Evolutionary conservation across 2,797 vertebrate species (phyloP).

Genomic region (Paramormyrops hopkinsi): DNA sequence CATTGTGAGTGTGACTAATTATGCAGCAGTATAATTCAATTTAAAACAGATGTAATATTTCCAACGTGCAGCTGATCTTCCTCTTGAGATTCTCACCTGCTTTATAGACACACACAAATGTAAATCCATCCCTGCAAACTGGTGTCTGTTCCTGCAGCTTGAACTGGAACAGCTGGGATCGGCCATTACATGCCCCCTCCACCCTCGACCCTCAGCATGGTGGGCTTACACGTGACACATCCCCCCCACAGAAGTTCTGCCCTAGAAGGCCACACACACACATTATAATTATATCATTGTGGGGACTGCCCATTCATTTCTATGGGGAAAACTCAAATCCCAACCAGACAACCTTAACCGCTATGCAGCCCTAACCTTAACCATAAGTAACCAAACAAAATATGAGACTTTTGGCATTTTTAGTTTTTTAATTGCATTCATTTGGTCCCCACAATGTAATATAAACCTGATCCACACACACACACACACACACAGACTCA

Average conservation of each 20-base stretch:
- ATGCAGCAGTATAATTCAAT: neutral
- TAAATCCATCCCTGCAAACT: neutral
- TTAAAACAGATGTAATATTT: neutral
- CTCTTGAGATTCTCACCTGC: neutral
- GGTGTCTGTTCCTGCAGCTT: neutral
- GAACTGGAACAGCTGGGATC: constrained; percentile 23
- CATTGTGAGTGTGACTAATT: neutral
- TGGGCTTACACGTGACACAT: neutral
- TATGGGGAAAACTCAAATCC: too few relatives aligned
- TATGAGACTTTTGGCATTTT: too few relatives aligned
- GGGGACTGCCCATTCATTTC: too few relatives aligned
- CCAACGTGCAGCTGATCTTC: neutral
- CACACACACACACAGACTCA: constrained; percentile 21
- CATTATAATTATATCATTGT: too few relatives aligned
- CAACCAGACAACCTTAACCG: too few relatives aligned
- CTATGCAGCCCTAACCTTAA: too few relatives aligned
- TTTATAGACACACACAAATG: neutral
- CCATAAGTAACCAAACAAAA: too few relatives aligned
- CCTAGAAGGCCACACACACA: neutral
- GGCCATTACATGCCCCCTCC: neutral
- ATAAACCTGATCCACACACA: neutral
- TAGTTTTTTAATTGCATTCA: too few relatives aligned
- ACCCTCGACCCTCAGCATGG: neutral
- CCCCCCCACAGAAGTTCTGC: neutral
- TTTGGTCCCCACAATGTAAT: neutral